A percentile compares a stretch with the other conserved stretches of the same genome.
These are phyloP conservation scores for Rhyacichthys aspro DNA, from an alignment of 2,797 vertebrate genomes.

Conservation along the genomic window DNA sequence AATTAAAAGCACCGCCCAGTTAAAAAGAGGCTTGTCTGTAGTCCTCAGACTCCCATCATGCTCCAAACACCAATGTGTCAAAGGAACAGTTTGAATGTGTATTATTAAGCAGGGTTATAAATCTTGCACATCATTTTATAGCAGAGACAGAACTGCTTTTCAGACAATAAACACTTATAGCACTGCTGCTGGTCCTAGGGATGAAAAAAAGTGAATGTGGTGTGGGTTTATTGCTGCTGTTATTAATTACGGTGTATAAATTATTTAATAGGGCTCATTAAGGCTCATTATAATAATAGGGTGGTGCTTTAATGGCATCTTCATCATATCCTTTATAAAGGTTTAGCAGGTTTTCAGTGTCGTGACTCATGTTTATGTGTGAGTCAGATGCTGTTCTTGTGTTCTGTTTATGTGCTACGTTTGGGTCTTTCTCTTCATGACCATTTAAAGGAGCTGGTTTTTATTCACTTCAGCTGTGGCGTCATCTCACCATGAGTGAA, in stretches of 20 bases:
- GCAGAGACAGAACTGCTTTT: neutral
- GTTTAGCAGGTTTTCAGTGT: neutral
- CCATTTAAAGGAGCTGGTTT: constrained; percentile 4
- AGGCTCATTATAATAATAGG: constrained; percentile 7
- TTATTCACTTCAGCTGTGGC: constrained; percentile 20
- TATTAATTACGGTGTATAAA: constrained; percentile 1
- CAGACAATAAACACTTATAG: neutral
- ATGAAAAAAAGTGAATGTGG: neutral
- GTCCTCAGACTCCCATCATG: neutral
- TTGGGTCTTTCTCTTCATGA: constrained; percentile 1
- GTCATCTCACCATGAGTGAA: constrained; percentile 32
- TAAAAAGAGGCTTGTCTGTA: neutral
- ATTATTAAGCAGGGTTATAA: neutral
- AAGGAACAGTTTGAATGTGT: neutral
- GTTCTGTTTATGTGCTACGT: neutral
- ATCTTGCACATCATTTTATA: constrained; percentile 3
- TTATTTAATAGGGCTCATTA: constrained; percentile 4
- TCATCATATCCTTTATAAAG: neutral
- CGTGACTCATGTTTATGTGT: constrained; percentile 3
- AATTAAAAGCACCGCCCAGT: neutral
- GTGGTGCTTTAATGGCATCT: neutral
- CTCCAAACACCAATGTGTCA: neutral
- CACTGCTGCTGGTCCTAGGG: neutral
- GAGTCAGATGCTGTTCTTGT: constrained; percentile 1
- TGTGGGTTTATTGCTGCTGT: constrained; percentile 8